These are phyloP conservation scores for Barypeithes pellucidus DNA, from an alignment of 2,888 invertebrate genomes.

Conservation along the genomic window DNA sequence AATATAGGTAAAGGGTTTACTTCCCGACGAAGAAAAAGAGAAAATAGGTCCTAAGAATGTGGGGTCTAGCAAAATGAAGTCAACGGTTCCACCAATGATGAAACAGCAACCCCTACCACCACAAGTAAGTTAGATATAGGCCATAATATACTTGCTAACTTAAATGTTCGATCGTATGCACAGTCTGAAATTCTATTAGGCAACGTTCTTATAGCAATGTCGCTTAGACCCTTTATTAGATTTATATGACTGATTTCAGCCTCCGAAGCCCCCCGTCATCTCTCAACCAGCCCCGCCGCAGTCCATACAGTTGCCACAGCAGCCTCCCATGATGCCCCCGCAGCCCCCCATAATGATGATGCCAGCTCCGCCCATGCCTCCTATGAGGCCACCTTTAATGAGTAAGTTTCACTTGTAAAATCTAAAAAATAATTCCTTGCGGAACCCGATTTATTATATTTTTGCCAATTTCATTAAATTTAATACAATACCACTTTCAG, in stretches of 20 bases:
- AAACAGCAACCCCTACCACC: constrained; percentile 38
- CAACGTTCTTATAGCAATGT: no score
- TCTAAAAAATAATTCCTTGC: background rate
- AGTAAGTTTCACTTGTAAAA: constrained; percentile 66
- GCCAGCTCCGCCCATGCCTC: constrained; percentile 75
- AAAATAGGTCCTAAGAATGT: constrained; percentile 95
- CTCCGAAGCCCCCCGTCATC: constrained; percentile 68
- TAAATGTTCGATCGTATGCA: no score
- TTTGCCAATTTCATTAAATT: no score
- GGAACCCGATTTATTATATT: no score
- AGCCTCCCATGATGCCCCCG: constrained; percentile 71
- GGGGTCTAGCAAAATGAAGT: constrained; percentile 56
- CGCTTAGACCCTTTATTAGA: no score
- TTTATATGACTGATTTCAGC: constrained; percentile 16
- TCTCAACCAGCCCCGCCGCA: constrained; percentile 69
- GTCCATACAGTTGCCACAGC: constrained; percentile 69
- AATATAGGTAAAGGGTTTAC: constrained; percentile 83
- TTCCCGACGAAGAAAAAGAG: constrained; percentile 97
- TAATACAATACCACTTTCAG: constrained; percentile 54
- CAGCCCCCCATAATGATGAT: constrained; percentile 78
- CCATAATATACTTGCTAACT: no score
- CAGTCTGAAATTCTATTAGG: no score
- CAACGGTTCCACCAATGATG: constrained; percentile 26
- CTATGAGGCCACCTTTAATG: constrained; percentile 75
- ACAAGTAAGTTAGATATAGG: constrained; percentile 42